Percentiles rank a stretch among this genome's conserved stretches.
Conservation (phyloP, 1,140 invertebrate species). For the Euura saliciscinereae region DNA sequence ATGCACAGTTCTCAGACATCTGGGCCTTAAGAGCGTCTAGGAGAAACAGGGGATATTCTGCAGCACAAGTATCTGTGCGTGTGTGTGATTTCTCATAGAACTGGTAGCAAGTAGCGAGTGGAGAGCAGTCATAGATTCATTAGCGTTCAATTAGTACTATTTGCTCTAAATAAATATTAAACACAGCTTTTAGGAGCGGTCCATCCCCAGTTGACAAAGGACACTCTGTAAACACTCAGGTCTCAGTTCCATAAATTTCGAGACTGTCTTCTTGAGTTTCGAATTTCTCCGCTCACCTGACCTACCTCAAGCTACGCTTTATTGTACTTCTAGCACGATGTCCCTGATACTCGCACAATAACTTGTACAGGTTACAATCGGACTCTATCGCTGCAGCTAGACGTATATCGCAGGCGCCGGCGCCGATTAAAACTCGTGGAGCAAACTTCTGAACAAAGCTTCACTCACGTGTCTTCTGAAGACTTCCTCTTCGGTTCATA, state of each 20-base stretch:
- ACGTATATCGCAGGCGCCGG: not conserved
- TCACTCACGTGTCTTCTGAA: no score
- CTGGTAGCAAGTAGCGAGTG: no score
- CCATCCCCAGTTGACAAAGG: slow-evolving; percentile 44
- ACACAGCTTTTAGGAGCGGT: slow-evolving; percentile 31
- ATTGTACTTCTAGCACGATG: not conserved
- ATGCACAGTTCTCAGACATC: no score
- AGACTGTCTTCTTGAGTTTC: not conserved
- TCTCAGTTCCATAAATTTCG: slow-evolving; percentile 13
- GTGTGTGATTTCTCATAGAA: no score
- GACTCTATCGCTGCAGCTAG: no score
- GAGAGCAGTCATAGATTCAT: slow-evolving; percentile 39
- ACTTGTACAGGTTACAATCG: no score
- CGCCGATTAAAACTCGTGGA: no score
- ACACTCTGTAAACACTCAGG: slow-evolving; percentile 38
- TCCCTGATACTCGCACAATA: not conserved
- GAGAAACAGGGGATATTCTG: no score
- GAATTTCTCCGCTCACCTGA: not conserved
- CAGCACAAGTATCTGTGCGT: no score
- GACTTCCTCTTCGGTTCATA: no score
- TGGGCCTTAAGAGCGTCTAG: no score
- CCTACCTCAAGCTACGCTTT: not conserved
- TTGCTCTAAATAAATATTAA: slow-evolving; percentile 47
- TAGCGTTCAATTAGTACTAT: slow-evolving; percentile 57
- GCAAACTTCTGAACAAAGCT: no score